phyloP scores from a whole-genome alignment of 2,888 invertebrate genomes.

The Nineta flava region DNA sequence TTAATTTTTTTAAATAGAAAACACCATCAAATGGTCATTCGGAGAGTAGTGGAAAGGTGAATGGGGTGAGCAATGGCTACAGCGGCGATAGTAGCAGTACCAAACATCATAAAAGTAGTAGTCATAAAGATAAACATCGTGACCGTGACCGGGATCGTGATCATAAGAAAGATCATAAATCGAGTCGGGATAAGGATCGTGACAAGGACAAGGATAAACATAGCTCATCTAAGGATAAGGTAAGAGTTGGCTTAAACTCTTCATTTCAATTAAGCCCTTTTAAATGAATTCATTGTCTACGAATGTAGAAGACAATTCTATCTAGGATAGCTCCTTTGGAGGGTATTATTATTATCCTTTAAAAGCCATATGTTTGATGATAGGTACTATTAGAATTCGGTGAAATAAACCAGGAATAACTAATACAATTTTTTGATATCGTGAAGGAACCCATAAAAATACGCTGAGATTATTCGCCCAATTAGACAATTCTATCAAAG shows the following conservation, averaged over 20 bases:
- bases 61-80: slow-evolving; percentile 70
- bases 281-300: no score
- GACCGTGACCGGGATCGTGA: slow-evolving; percentile 24
- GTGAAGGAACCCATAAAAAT: no score
- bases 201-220: slow-evolving; percentile 38
- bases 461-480: no score
- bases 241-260: neutral
- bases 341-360: no score
- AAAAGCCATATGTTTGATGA: no score
- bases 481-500: no score
- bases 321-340: no score
- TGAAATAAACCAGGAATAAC: no score
- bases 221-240: slow-evolving; percentile 20
- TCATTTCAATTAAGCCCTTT: no score
- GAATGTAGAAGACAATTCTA: no score
- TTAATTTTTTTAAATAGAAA: slow-evolving; percentile 3
- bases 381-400: no score
- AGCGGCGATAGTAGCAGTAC: slow-evolving; percentile 16
- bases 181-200: slow-evolving; percentile 34
- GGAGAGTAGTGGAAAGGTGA: slow-evolving; percentile 35
- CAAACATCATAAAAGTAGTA: slow-evolving; percentile 32
- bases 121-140: slow-evolving; percentile 50
- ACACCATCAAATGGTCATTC: slow-evolving; percentile 9
- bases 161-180: slow-evolving; percentile 18
- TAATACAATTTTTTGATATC: no score